Conservation (phyloP, 2,888 invertebrate species). For the Drosophila subsilvestris region DNA sequence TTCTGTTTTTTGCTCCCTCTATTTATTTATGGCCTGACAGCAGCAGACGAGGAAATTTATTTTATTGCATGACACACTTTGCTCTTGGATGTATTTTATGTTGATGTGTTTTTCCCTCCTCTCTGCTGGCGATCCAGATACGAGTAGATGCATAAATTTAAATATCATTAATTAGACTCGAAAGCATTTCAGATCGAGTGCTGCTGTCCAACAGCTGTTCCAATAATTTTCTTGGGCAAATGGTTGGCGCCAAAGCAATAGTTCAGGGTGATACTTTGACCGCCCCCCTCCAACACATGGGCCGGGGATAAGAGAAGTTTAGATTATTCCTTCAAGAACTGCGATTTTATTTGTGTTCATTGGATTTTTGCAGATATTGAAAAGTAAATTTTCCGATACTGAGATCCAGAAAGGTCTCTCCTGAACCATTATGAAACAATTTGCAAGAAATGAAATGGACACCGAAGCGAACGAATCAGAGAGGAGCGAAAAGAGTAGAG, state of each 20-base stretch:
- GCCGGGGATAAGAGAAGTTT: background rate
- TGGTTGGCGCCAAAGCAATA: slow-evolving; percentile 41
- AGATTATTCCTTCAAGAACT: too few species aligned
- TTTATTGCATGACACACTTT: slow-evolving; percentile 65
- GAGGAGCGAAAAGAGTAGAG: background rate
- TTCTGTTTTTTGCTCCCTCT: slow-evolving; percentile 9
- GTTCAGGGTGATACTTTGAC: slow-evolving; percentile 31
- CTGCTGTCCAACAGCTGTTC: slow-evolving; percentile 52
- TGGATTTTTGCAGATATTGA: too few species aligned
- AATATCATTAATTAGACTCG: slow-evolving; percentile 54
- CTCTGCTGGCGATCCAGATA: slow-evolving; percentile 47
- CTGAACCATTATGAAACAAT: slow-evolving; percentile 8
- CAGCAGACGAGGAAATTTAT: slow-evolving; percentile 57
- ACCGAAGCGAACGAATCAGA: slow-evolving; percentile 11
- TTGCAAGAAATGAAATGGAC: slow-evolving; percentile 14
- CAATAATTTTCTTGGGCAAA: slow-evolving; percentile 51
- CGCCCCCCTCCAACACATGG: slow-evolving; percentile 1
- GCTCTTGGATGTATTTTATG: slow-evolving; percentile 39
- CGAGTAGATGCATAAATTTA: slow-evolving; percentile 52
- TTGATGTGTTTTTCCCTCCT: slow-evolving; percentile 17
- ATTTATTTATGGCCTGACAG: slow-evolving; percentile 69
- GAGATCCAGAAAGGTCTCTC: background rate
- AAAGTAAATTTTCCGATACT: too few species aligned
- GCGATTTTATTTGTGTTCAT: too few species aligned
- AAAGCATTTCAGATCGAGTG: slow-evolving; percentile 34